Conservation (phyloP, 1,140 invertebrate species). For the Brachionus sp. region DNA sequence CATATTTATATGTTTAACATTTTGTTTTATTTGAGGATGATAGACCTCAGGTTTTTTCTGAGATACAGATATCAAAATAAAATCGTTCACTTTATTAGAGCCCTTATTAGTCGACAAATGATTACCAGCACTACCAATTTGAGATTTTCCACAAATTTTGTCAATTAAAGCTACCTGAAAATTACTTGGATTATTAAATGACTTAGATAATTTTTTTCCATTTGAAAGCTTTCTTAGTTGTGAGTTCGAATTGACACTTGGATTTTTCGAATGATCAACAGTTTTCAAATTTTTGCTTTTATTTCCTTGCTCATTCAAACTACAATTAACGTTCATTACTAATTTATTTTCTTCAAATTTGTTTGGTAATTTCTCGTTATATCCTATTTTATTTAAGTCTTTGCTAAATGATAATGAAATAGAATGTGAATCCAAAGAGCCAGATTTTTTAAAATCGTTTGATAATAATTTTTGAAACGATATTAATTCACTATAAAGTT, state of each 20-base stretch:
- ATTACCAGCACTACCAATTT: conserved; percentile 20
- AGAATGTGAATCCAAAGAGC: background rate
- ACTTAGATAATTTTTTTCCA: no score
- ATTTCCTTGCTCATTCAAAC: no score
- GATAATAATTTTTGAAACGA: background rate
- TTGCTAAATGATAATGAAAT: background rate
- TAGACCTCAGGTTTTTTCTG: background rate
- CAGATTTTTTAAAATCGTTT: background rate
- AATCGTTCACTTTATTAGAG: background rate
- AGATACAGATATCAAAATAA: background rate
- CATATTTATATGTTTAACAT: background rate
- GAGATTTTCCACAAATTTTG: background rate
- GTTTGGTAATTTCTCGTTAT: no score
- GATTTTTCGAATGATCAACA: no score
- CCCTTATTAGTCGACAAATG: background rate
- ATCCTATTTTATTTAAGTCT: no score
- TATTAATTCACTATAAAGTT: conserved; percentile 32
- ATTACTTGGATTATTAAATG: background rate
- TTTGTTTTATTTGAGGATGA: conserved; percentile 12
- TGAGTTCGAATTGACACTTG: no score
- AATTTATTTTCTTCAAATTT: no score
- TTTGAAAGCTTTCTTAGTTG: no score
- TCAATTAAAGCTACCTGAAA: background rate
- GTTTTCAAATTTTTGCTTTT: no score
- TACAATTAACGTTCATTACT: no score